Evolutionary conservation across 2,797 vertebrate species (phyloP).

Genomic region (Scomberomorus guttatus): DNA sequence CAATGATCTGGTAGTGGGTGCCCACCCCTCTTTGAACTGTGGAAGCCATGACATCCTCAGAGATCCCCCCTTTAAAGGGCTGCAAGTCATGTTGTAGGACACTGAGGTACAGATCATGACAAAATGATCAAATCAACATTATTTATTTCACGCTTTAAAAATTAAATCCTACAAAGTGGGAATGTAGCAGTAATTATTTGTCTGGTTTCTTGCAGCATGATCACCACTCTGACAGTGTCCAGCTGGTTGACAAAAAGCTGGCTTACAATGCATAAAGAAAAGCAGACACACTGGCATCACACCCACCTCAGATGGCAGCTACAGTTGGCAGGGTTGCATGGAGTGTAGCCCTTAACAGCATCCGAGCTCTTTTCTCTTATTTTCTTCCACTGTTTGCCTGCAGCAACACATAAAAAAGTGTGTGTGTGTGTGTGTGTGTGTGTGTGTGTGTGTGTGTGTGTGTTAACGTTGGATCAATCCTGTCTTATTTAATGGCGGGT

Average conservation of each 20-base stretch:
- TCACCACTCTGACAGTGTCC: neutral
- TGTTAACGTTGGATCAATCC: accelerated
- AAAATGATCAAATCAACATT: neutral
- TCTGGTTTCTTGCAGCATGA: neutral
- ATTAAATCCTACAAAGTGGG: neutral
- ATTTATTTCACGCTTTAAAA: neutral
- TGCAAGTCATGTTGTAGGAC: conserved; percentile 90
- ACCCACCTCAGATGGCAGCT: conserved; percentile 92
- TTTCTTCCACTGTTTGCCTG: conserved; percentile 75
- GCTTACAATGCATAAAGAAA: neutral
- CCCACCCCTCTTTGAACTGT: conserved; percentile 90
- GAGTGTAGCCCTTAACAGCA: conserved; percentile 83
- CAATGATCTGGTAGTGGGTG: conserved; percentile 96
- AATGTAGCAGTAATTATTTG: neutral
- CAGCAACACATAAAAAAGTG: neutral
- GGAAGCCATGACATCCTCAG: conserved; percentile 87
- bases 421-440: too few species aligned
- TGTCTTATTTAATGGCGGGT: neutral
- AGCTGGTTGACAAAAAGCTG: neutral
- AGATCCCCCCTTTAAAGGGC: conserved; percentile 90
- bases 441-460: too few species aligned
- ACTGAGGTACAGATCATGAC: conserved; percentile 74
- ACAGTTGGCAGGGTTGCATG: conserved; percentile 89
- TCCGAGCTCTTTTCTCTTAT: conserved; percentile 64
- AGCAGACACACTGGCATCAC: neutral